Evolutionary conservation across 2,888 invertebrate species (phyloP).

Genomic region (Pyrochroa serraticornis): DNA sequence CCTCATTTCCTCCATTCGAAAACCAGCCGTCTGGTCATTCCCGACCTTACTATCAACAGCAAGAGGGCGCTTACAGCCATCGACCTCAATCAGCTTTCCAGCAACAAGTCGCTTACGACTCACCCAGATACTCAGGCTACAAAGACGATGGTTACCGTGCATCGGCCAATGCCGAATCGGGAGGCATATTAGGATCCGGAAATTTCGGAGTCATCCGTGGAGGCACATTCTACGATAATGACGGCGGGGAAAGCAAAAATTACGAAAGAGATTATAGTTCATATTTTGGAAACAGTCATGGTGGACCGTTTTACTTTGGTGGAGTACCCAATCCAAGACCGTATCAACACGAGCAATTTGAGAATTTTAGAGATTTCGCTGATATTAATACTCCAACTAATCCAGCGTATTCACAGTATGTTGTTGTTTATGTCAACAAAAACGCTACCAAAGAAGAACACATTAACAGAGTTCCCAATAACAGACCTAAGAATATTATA

Average conservation of each 20-base stretch:
- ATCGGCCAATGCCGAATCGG: conserved; percentile 39
- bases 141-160: conserved; percentile 39
- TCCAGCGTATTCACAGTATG: conserved; percentile 80
- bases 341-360: conserved; percentile 82
- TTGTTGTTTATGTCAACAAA: conserved; percentile 83
- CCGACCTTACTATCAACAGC: conserved; percentile 65
- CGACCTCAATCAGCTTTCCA: conserved; percentile 57
- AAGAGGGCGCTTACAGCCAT: conserved; percentile 68
- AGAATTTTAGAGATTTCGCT: conserved; percentile 88
- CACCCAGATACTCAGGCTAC: conserved; percentile 54
- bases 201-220: conserved; percentile 87
- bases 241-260: conserved; percentile 68
- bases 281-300: conserved; percentile 74
- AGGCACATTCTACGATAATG: conserved; percentile 82
- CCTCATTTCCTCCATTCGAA: conserved; percentile 64
- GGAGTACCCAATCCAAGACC: conserved; percentile 72
- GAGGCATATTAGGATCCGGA: conserved; percentile 77
- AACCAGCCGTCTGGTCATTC: conserved; percentile 69
- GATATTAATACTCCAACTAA: conserved; percentile 86
- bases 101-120: conserved; percentile 47
- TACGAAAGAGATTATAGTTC: conserved; percentile 63
- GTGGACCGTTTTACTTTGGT: conserved; percentile 65
- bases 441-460: conserved; percentile 70
- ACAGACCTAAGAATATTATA: conserved; percentile 73
- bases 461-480: conserved; percentile 51